A percentile compares a stretch with the other conserved stretches of the same genome.
These are phyloP conservation scores for Acrobasis repandana DNA, from an alignment of 2,888 invertebrate species.

Conservation along the genomic window DNA sequence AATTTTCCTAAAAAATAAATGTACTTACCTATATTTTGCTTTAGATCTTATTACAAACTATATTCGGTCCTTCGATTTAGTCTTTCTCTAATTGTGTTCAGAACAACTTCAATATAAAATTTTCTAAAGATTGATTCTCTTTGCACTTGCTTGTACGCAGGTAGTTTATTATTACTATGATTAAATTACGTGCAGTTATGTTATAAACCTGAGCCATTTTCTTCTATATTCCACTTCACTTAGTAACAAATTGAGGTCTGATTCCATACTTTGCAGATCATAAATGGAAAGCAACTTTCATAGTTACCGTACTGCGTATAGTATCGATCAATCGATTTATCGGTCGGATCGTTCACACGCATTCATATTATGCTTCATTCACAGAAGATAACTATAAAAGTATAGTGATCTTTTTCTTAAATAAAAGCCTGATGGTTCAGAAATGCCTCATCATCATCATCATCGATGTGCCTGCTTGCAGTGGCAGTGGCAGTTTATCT, in stretches of 20 bases:
- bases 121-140: not conserved
- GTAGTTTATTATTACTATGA: not conserved
- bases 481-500: too few species aligned
- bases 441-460: too few species aligned
- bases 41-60: too few species aligned
- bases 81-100: too few species aligned
- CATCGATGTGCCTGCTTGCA: too few species aligned
- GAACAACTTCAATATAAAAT: too few species aligned
- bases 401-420: too few species aligned
- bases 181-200: not conserved
- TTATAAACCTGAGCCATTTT: not conserved
- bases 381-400: not conserved
- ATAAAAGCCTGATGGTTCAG: too few species aligned
- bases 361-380: not conserved
- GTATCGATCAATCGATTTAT: slow-evolving; percentile 5
- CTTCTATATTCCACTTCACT: not conserved
- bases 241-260: not conserved
- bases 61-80: too few species aligned
- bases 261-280: not conserved
- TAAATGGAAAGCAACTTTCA: slow-evolving; percentile 7
- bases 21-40: too few species aligned
- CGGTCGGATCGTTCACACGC: slow-evolving; percentile 6
- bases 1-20: too few species aligned
- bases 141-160: not conserved
- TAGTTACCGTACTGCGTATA: not conserved